Evolutionary conservation across 2,888 invertebrate species (phyloP).

Genomic region (Drosophila koepferae): DNA sequence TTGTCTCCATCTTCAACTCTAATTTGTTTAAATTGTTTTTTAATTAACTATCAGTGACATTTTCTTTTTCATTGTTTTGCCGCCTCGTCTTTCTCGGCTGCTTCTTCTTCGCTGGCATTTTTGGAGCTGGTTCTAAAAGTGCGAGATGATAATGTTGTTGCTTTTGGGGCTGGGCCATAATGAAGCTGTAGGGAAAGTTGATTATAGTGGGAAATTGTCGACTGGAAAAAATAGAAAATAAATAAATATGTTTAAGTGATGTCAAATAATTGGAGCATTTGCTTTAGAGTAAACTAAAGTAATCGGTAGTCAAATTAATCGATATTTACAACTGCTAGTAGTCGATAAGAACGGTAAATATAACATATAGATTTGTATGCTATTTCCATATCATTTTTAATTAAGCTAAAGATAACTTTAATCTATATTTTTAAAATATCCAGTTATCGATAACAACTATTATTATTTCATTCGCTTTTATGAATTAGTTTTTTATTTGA

Average conservation of each 20-base stretch:
- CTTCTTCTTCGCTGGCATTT: background rate
- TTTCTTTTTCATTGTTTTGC: conserved; percentile 66
- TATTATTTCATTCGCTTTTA: background rate
- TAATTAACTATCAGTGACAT: conserved; percentile 80
- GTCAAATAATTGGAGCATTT: background rate
- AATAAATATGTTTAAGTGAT: conserved; percentile 7
- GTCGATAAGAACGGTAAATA: background rate
- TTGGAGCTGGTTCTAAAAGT: conserved; percentile 32
- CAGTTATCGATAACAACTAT: background rate
- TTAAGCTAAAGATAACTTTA: too few species aligned
- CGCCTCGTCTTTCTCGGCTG: conserved; percentile 28
- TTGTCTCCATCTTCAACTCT: conserved; percentile 64
- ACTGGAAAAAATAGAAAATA: background rate
- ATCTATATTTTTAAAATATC: too few species aligned
- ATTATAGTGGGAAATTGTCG: conserved; percentile 25
- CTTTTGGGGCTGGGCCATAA: conserved; percentile 28
- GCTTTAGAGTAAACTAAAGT: too few species aligned
- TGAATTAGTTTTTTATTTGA: too few species aligned
- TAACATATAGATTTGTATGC: too few species aligned
- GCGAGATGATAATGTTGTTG: conserved; percentile 30
- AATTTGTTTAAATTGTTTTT: conserved; percentile 82
- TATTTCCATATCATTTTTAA: too few species aligned
- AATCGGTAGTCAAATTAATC: background rate
- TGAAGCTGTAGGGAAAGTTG: conserved; percentile 63
- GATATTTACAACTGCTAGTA: background rate